A percentile compares a stretch with the other conserved stretches of the same genome.
phyloP scores from a whole-genome alignment of 2,888 invertebrate species.

The Tinea semifulvella region DNA sequence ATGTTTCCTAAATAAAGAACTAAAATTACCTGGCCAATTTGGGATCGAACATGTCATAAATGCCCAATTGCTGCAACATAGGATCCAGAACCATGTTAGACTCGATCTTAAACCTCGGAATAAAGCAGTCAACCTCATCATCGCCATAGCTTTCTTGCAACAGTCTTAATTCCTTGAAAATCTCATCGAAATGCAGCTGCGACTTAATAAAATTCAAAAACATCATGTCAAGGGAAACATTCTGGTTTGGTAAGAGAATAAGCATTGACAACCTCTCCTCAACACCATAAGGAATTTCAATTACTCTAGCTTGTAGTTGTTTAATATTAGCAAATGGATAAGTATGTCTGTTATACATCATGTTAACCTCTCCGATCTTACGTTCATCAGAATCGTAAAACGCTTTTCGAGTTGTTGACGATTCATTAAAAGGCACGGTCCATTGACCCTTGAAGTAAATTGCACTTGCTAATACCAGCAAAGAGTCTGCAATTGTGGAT shows the following conservation, averaged over 20 bases:
- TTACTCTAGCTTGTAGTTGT: conserved; percentile 65
- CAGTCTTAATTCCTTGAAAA: conserved; percentile 58
- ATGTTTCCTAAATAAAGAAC: too few relatives aligned
- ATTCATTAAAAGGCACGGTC: conserved; percentile 69
- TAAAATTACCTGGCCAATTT: conserved; percentile 23
- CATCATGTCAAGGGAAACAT: conserved; percentile 58
- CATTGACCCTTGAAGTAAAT: conserved; percentile 78
- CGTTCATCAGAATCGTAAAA: conserved; percentile 66
- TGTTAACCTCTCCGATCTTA: conserved; percentile 68
- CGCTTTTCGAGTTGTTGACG: conserved; percentile 54
- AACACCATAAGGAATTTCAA: conserved; percentile 75
- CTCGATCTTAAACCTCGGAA: conserved; percentile 70
- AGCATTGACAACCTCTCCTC: conserved; percentile 69
- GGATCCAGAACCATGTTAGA: conserved; percentile 65
- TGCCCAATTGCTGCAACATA: conserved; percentile 45
- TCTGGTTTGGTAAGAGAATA: conserved; percentile 69
- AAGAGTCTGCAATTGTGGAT: conserved; percentile 52
- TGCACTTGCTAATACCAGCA: conserved; percentile 72
- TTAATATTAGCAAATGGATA: conserved; percentile 68
- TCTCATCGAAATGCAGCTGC: conserved; percentile 43
- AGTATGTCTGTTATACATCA: conserved; percentile 75
- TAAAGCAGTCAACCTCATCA: conserved; percentile 70
- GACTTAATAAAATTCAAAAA: conserved; percentile 52
- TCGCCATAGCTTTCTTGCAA: conserved; percentile 62
- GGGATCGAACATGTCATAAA: conserved; percentile 69